Percentiles rank a stretch among this genome's conserved stretches.
Evolutionary conservation across 2,797 vertebrate species (phyloP).

Genomic region (Coregonus suidteri): DNA sequence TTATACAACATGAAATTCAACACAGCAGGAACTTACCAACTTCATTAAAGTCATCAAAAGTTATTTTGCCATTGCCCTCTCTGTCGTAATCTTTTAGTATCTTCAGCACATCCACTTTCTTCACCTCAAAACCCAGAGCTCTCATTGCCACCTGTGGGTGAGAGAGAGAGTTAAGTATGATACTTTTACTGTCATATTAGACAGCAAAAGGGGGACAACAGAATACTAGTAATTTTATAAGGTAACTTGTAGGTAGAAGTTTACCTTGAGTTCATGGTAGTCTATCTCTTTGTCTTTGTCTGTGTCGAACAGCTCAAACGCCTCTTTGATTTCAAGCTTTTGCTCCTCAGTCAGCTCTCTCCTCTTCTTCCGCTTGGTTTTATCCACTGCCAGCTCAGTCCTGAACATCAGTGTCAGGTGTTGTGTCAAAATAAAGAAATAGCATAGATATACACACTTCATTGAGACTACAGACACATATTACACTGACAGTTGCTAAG

Average conservation of each 20-base stretch:
- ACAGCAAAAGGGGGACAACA: too few relatives aligned
- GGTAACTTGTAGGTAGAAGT: not conserved
- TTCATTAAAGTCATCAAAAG: conserved; percentile 94
- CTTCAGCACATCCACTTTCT: conserved; percentile 94
- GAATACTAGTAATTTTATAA: too few relatives aligned
- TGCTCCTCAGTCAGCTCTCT: conserved; percentile 87
- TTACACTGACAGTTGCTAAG: not conserved
- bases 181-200: too few relatives aligned
- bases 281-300: conserved; percentile 90
- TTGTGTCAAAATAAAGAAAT: not conserved
- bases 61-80: conserved; percentile 89
- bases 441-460: too few relatives aligned
- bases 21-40: conserved; percentile 77
- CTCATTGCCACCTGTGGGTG: conserved; percentile 90
- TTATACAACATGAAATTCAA: too few relatives aligned
- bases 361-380: conserved; percentile 84
- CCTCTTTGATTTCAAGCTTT: conserved; percentile 91
- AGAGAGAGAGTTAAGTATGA: not conserved
- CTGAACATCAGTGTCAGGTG: conserved; percentile 53
- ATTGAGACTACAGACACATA: not conserved
- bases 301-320: conserved; percentile 89
- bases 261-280: conserved; percentile 89
- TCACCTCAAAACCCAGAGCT: conserved; percentile 95
- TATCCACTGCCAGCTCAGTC: conserved; percentile 79
- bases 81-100: conserved; percentile 94